Conservation (phyloP, 2,888 invertebrate species). For the Acanthosoma haemorrhoidale region DNA sequence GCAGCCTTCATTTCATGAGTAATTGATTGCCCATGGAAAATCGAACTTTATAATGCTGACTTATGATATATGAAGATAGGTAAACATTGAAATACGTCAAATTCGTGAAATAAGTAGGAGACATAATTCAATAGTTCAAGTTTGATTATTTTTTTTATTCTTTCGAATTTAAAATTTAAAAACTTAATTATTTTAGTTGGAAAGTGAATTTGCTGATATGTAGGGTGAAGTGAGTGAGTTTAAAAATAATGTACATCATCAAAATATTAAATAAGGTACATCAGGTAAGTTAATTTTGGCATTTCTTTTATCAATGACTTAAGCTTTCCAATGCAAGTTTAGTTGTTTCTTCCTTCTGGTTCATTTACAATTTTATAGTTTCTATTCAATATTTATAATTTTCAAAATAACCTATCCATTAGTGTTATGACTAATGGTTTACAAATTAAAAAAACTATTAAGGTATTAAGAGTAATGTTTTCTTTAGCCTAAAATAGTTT, state of each 20-base stretch:
- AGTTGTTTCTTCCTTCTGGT: no score
- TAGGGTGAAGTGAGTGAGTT: conserved; percentile 7
- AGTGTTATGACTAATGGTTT: not conserved
- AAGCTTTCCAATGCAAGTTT: no score
- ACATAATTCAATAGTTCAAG: not conserved
- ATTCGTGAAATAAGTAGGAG: not conserved
- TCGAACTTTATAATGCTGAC: no score
- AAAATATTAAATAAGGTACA: not conserved
- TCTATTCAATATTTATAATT: no score
- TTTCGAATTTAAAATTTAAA: not conserved
- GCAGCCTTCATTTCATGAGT: no score
- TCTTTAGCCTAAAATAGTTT: not conserved
- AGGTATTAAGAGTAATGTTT: not conserved
- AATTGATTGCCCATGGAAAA: no score
- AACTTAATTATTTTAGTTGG: not conserved
- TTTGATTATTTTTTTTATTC: not conserved
- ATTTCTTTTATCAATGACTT: not conserved
- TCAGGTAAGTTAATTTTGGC: not conserved
- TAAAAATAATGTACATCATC: not conserved
- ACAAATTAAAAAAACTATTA: not conserved
- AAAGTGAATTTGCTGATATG: conserved; percentile 4
- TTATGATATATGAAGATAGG: conserved; percentile 5
- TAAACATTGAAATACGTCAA: conserved; percentile 12
- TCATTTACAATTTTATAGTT: no score
- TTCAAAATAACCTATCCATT: no score